Base-by-base conservation (phyloP, 2,888 invertebrate genomes). In the Thecocarcelia acutangulata region DNA sequence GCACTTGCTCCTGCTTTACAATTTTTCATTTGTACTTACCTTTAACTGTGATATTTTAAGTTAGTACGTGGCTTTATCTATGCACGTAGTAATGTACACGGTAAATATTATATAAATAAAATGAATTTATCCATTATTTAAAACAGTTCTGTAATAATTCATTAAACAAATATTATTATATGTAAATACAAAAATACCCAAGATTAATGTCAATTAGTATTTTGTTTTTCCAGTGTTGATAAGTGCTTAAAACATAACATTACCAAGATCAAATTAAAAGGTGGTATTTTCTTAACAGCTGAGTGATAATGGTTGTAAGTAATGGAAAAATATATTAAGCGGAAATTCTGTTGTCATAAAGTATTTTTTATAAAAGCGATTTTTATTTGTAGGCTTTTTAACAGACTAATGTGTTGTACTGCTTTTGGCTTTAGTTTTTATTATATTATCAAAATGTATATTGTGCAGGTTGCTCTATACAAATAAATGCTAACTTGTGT, bases 111-210 rank as follows among this genome's bases (percentile, higher is more conserved):
- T 46, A 70, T 42, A 63, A 40, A 37, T 44, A 5, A 15, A 21
- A n/a, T 28, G 11, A 9, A 17, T 54, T 54, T 46, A 64, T 13
- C n/a, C 54, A 78, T 78, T 73, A 56, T 64, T 77, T 33, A 24
- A 37, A 56, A 58, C 24, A 70, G 54, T 77, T 63, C 56, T 56
- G 19, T 56, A 64, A 58, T 58, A 64, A 58, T 58, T 77, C 6
- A 9, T 77, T 78, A 44, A 56, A 64, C 44, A 78, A 72, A 72
- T 58, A 64, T 58, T 70, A 70, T 54, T 54, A 54, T 70, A 58
- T 33, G 46, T 70, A 70, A 69, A 56, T 28, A 69, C 17, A 54
- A 42, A 40, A 56, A 24, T 50, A 40, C 8, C 12, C 21, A n/a
- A 44, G 54, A 42, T 44, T 56, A 54, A 68, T 68, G 68, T 56